Conservation (phyloP, 2,888 invertebrate species). For the Drosophila gaucha region DNA sequence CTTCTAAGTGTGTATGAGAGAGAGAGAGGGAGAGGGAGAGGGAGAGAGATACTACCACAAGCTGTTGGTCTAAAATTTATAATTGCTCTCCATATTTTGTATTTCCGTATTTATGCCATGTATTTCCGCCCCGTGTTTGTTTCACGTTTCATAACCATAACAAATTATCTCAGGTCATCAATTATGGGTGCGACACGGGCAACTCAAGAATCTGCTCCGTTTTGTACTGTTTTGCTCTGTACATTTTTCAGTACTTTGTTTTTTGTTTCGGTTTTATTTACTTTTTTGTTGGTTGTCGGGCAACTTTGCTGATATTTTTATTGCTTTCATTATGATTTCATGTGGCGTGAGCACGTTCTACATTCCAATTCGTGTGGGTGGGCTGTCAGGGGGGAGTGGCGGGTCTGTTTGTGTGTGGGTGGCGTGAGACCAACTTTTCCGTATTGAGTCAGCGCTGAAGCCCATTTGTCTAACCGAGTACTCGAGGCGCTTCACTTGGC, state of each 20-base stretch:
- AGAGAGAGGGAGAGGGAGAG: not conserved
- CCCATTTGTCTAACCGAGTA: slow-evolving; percentile 71
- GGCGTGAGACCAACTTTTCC: slow-evolving; percentile 33
- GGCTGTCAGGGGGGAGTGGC: no score
- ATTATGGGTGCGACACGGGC: slow-evolving; percentile 66
- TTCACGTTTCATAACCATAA: slow-evolving; percentile 74
- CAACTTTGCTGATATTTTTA: slow-evolving; percentile 69
- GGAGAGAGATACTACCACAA: not conserved
- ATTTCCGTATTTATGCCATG: slow-evolving; percentile 40
- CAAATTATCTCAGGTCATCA: slow-evolving; percentile 79
- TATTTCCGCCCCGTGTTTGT: slow-evolving; percentile 50
- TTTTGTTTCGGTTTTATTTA: slow-evolving; percentile 28
- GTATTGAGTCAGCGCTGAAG: slow-evolving; percentile 64
- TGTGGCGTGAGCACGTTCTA: slow-evolving; percentile 67
- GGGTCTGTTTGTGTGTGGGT: not conserved
- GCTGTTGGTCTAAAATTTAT: slow-evolving; percentile 45
- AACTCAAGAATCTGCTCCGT: slow-evolving; percentile 38
- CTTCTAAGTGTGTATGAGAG: no score
- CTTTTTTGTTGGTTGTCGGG: slow-evolving; percentile 15
- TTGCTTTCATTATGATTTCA: slow-evolving; percentile 80
- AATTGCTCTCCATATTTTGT: slow-evolving; percentile 52
- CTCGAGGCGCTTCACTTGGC: slow-evolving; percentile 42
- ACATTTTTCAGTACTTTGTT: slow-evolving; percentile 19
- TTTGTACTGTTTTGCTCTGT: slow-evolving; percentile 21
- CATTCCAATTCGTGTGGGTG: slow-evolving; percentile 27